Evolutionary conservation across 2,113 vertebrate species (phyloP).

Genomic region (Macaca mulatta): DNA sequence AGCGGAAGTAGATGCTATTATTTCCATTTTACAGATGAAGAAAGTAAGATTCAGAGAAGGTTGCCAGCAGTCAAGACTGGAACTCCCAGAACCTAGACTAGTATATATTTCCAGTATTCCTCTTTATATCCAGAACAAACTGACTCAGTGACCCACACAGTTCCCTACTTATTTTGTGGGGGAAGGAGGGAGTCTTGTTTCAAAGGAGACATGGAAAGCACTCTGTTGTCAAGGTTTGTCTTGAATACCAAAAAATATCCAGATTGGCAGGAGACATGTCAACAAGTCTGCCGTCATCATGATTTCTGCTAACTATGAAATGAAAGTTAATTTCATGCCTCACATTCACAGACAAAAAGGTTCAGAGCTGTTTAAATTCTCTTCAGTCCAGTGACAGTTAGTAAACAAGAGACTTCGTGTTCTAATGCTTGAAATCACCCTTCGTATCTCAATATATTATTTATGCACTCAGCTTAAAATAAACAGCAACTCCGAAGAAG

Average conservation of each 20-base stretch:
- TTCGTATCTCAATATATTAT: constrained; percentile 69
- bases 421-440: constrained; percentile 71
- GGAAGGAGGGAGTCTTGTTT: not conserved
- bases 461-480: constrained; percentile 68
- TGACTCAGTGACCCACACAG: not conserved
- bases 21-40: not conserved
- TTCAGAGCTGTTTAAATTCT: constrained; percentile 71
- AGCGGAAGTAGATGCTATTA: not conserved
- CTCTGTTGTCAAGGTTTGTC: not conserved
- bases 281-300: constrained; percentile 61
- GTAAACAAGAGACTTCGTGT: constrained; percentile 69
- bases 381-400: constrained; percentile 54
- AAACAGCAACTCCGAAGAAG: constrained; percentile 74
- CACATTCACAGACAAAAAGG: constrained; percentile 69
- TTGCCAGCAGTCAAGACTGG: not conserved
- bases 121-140: not conserved
- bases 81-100: not conserved
- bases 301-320: constrained; percentile 73
- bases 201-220: not conserved
- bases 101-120: not conserved
- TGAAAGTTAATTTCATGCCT: constrained; percentile 79
- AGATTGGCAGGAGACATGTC: constrained; percentile 43
- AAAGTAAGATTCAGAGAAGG: not conserved
- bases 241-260: constrained; percentile 56
- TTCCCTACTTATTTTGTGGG: not conserved